Base-by-base conservation (phyloP, 1,140 invertebrate genomes). In the Achatina immaculata region DNA sequence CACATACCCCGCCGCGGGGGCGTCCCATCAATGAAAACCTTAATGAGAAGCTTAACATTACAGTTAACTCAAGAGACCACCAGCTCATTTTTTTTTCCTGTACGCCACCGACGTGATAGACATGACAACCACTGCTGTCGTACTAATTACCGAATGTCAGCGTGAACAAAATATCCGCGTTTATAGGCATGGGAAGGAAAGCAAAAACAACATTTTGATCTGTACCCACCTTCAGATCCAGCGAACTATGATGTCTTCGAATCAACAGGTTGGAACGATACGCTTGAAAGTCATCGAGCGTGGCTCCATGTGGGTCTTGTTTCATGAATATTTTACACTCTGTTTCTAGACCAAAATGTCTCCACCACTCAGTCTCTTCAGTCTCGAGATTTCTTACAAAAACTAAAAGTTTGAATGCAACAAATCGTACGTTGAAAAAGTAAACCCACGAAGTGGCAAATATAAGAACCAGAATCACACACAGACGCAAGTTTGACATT, bases 181-280 rank as follows among this genome's bases (percentile, higher is more conserved):
- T 51, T 14, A 51, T 51, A 51, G 24, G 11, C 11, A 24, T 51
- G 48, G 48, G 11, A 51, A 24, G 24, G 48, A 51, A 14, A 14
- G 48, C 48, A 11, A 51, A 31, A 31, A 11, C 48, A 34, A 34
- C 28, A 34, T 2, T 16, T 36, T 21, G 24, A 43, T 34, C 34
- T 7, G 2, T 34, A 68, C 69, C 40, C 43, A 73, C 71, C 40
- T 73, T 34, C 48, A 76, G 9, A 40, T 62, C 51, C 4, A 0
- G 1, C 28, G 6, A 21, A 11, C 31, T 28, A 28, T 43, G 43
- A 3, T 62, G 28, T 4, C 43, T 34, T 40, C 36, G 9, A 28
- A 76, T 76, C 0, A 76, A 36, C 11, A 76, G 74, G 24, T 76
- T 76, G 1, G 74, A 76, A 34, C 74, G 74, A 31, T 76, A 76